Base-by-base conservation (phyloP, 2,888 invertebrate species). In the Trichogramma dendrolimi region DNA sequence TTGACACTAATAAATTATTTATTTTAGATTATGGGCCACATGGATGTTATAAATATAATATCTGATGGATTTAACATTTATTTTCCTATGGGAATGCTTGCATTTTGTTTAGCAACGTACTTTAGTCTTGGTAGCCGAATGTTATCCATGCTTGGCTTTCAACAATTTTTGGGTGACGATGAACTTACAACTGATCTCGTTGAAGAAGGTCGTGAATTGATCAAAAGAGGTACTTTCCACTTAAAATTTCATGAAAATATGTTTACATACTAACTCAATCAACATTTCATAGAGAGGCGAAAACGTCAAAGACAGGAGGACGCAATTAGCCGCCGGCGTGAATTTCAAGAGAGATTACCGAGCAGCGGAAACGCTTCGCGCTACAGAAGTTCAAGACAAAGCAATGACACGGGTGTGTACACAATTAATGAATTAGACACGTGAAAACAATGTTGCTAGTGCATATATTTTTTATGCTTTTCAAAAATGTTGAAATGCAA, bases 51-150 rank as follows among this genome's bases (percentile, higher is more conserved):
- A 60, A 90, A 92, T 41, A 93, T 99, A 65, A 92, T 99, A 68
- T 92, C 97, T 0, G 92, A 96, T 78, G 98, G 98, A 6, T 98
- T 99, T 82, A 99, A 99, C 81, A 91, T 99, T 60, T 99, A 99
- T 81, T 96, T 99, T 80, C 99, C 99, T 0, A 97, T 98, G 87
- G 87, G 93, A 63, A 96, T 99, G 77, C 85, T 98, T 62, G 85
- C 90, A 49, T 88, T 99, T 70, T 97, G 98, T 75, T 80, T 93
- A 61, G 92, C 96, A 61, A 99, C 97, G 0, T 96, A 94, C 83
- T 92, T 95, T 76, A 93, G 93, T 71, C 81, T 98, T 50, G 98
- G 98, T 59, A 92, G 94, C 60, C 87, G 96, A 55, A 82, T 96
- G 60, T 83, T 99, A 44, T 93, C 95, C 59, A 85, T 91, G 67